These are phyloP conservation scores for Lycaena phlaeas DNA, from an alignment of 2,888 invertebrate genomes.

Conservation along the genomic window DNA sequence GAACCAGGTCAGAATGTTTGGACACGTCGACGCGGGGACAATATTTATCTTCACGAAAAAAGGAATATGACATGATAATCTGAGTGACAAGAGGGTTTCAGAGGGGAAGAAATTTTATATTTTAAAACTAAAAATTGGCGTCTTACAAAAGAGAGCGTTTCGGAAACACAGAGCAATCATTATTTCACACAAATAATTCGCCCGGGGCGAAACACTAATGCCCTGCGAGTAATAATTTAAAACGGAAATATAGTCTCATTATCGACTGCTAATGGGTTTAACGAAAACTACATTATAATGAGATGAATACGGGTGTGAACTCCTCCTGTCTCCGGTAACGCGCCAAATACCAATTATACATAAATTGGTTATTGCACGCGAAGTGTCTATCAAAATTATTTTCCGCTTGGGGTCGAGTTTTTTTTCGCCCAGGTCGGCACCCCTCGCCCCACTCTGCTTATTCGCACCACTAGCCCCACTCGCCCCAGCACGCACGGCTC, in stretches of 20 bases:
- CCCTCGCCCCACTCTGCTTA: no score
- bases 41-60: neutral
- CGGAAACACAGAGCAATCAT: no score
- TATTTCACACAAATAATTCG: no score
- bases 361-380: constrained; percentile 59
- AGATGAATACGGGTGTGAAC: constrained; percentile 52
- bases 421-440: constrained; percentile 54
- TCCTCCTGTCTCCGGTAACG: constrained; percentile 58
- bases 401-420: constrained; percentile 46
- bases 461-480: no score
- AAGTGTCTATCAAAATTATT: constrained; percentile 71
- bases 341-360: constrained; percentile 60
- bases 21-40: constrained; percentile 2
- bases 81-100: neutral
- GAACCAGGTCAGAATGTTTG: constrained; percentile 5
- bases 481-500: constrained; percentile 57
- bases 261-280: constrained; percentile 14
- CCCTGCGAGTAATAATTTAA: constrained; percentile 5
- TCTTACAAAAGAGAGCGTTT: no score
- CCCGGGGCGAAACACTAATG: neutral
- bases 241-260: constrained; percentile 11
- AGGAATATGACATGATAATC: neutral
- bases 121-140: no score
- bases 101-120: no score
- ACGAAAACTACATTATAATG: constrained; percentile 46